These are phyloP conservation scores for Syngnathus scovelli DNA, from an alignment of 2,113 vertebrate species.

Conservation along the genomic window DNA sequence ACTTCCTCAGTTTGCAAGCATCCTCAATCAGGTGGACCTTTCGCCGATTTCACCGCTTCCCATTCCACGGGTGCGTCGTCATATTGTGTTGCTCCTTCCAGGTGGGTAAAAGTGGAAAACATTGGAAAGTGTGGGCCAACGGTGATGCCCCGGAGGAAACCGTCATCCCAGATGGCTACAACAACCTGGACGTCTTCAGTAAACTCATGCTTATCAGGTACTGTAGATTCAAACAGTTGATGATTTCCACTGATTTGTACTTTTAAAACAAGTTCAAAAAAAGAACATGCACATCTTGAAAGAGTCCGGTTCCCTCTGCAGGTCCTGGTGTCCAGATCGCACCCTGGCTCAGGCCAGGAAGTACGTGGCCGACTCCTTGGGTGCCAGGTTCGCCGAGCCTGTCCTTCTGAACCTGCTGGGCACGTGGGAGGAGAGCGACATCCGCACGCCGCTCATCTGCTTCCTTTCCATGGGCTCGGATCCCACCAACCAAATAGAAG, in stretches of 20 bases:
- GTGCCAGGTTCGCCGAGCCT: slow-evolving; percentile 75
- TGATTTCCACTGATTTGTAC: too few species aligned
- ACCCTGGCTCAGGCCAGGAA: slow-evolving; percentile 74
- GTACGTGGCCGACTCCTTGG: slow-evolving; percentile 79
- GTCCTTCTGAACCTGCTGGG: slow-evolving; percentile 78
- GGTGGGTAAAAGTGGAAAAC: slow-evolving; percentile 72
- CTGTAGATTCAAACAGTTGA: too few species aligned
- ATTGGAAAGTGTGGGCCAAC: slow-evolving; percentile 85
- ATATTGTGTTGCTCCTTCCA: slow-evolving; percentile 6
- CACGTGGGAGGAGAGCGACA: slow-evolving; percentile 83
- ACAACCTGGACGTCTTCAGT: slow-evolving; percentile 76
- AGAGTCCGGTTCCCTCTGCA: not conserved
- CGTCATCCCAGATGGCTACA: slow-evolving; percentile 75
- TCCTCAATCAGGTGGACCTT: slow-evolving; percentile 73
- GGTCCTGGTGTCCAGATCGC: slow-evolving; percentile 84
- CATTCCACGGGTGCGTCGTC: not conserved
- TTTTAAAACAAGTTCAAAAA: too few species aligned
- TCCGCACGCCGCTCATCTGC: slow-evolving; percentile 80
- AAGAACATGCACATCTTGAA: not conserved
- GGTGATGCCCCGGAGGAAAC: slow-evolving; percentile 82
- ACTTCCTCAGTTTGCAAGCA: slow-evolving; percentile 75
- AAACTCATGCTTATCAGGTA: slow-evolving; percentile 79
- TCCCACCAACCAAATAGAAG: slow-evolving; percentile 80
- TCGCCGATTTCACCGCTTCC: not conserved
- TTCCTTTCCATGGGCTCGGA: slow-evolving; percentile 89